Percentiles rank a stretch among this genome's conserved stretches.
Evolutionary conservation across 92 coral and sea anemone genomes (phyloP).

Genomic region (Paragorgia papillata): DNA sequence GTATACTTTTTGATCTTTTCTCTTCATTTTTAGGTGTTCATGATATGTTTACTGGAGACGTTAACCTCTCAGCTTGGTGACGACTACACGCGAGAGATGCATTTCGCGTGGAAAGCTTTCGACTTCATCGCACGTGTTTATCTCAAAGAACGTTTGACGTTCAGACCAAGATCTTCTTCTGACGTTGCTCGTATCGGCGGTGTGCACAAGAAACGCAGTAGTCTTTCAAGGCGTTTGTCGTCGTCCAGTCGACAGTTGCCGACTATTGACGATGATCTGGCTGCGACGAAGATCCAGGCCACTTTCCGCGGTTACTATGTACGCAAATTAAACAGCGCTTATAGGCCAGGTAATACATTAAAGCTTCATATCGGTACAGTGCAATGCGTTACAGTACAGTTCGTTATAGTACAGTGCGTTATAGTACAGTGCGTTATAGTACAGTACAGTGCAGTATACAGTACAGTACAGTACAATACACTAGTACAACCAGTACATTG

Average conservation of each 20-base stretch:
- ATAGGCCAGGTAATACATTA: slow-evolving; percentile 55
- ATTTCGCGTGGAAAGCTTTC: slow-evolving; percentile 98
- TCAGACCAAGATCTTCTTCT: slow-evolving; percentile 90
- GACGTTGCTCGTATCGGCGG: slow-evolving; percentile 92
- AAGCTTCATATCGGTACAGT: too few relatives aligned
- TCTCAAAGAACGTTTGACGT: slow-evolving; percentile 76
- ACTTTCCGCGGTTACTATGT: slow-evolving; percentile 83
- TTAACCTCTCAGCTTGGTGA: slow-evolving; percentile 83
- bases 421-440: too few relatives aligned
- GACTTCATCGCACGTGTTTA: slow-evolving; percentile 85
- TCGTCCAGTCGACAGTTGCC: slow-evolving; percentile 61
- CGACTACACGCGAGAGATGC: slow-evolving; percentile 79
- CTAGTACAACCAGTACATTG: too few relatives aligned
- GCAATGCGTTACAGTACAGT: too few relatives aligned
- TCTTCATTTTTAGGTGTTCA: slow-evolving; percentile 76
- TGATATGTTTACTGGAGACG: slow-evolving; percentile 81
- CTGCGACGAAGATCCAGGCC: slow-evolving; percentile 94
- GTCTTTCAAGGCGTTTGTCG: slow-evolving; percentile 36
- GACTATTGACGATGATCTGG: slow-evolving; percentile 68
- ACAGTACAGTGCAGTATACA: too few relatives aligned
- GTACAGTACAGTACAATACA: too few relatives aligned
- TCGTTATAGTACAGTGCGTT: too few relatives aligned
- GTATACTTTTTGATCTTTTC: too few relatives aligned
- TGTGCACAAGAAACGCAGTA: slow-evolving; percentile 53
- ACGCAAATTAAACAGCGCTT: slow-evolving; percentile 81